Conservation (phyloP, 1,140 invertebrate genomes). For the roundworm (Caenorhabditis elegans) region WBcel235 BX284604.4:7339501-7340000, state of each 20-base stretch:
- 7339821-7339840: neutral
- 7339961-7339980: slow-evolving; percentile 3
- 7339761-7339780: neutral
- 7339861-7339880: neutral
- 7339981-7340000: neutral
- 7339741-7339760: slow-evolving; percentile 5
- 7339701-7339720: neutral
- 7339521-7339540: neutral
- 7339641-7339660: neutral
- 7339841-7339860: neutral
- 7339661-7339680: neutral
- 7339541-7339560: neutral
- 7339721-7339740: slow-evolving; percentile 1
- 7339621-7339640: too few relatives aligned
- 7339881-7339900: neutral
- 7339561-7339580: too few relatives aligned
- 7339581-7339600: too few relatives aligned
- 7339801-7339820: neutral
- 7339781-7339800: neutral
- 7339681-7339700: neutral
- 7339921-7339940: slow-evolving; percentile 12
- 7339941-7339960: neutral
- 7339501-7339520: neutral
- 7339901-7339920: slow-evolving; percentile 17
- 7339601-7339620: too few relatives aligned